Base-by-base conservation (phyloP, 2,113 vertebrate species). In the Ceyx melanurus region DNA sequence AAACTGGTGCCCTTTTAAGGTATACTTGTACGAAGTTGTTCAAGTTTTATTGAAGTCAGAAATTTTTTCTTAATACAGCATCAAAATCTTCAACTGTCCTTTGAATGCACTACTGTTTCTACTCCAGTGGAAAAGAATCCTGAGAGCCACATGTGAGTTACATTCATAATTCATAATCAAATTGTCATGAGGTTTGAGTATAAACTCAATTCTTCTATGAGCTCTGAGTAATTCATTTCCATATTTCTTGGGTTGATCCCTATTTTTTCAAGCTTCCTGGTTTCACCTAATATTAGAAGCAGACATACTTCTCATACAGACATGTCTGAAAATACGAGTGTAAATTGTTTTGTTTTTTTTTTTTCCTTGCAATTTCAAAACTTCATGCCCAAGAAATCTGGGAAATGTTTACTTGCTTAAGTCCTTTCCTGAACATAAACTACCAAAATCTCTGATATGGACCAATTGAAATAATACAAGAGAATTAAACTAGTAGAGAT, bases 211-310 rank as follows among this genome's bases (percentile, higher is more conserved):
- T 51, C 50, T 51, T 26, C 50, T 51, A 15, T 51, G 50, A 51
- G 50, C 11, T 51, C 12, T 13, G 22, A 50, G 48, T 23, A 80
- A 76, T 92, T 92, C 0, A 78, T 91, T 93, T 97, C 73, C 56
- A 2, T 76, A 84, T 92, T 86, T 97, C 77, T 56, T 48, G 94
- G 93, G 70, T 46, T 68, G 28, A 45, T 94, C 84, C 51, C 92
- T 93, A 42, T 50, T 80, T 96, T 96, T 88, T 68, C 78, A 96
- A 76, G 90, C 88, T 82, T 96, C 92, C 92, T 94, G 81, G 88
- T 96, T 94, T 84, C 31, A 15, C 77, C 73, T 82, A 66, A 53
- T 50, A 82, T 95, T 90, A 92, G n/a, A 86, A 82, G 70, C 54
- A 82, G 83, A 93, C 95, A 82, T 86, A 90, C 75, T 94, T 93